These are phyloP conservation scores for Brachypterus glaber DNA, from an alignment of 2,888 invertebrate species.

Conservation along the genomic window DNA sequence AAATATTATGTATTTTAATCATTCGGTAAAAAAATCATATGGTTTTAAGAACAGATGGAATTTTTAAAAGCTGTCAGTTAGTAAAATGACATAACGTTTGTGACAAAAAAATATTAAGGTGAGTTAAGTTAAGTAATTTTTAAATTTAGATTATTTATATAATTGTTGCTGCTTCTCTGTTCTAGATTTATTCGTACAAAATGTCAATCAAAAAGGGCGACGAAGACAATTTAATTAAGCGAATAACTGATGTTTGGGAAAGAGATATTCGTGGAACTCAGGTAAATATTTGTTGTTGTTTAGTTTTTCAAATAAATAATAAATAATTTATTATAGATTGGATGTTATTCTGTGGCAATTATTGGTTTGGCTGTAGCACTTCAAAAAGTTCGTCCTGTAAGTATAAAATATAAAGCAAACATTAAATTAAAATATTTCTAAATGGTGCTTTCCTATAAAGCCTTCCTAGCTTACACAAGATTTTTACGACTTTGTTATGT, in stretches of 20 bases:
- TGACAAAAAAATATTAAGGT: too few species aligned
- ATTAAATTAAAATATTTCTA: slow-evolving; percentile 2
- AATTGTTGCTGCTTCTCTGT: slow-evolving; percentile 4
- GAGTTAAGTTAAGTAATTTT: slow-evolving; percentile 7
- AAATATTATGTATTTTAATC: too few species aligned
- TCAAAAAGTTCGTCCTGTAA: slow-evolving; percentile 46
- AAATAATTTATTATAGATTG: slow-evolving; percentile 35
- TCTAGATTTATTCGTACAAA: background rate
- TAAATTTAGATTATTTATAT: slow-evolving; percentile 7
- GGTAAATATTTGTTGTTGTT: slow-evolving; percentile 23
- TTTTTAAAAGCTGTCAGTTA: too few species aligned
- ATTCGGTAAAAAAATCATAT: too few species aligned
- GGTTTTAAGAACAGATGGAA: too few species aligned
- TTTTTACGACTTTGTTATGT: too few species aligned
- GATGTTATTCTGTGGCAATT: slow-evolving; percentile 47
- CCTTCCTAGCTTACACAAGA: too few species aligned
- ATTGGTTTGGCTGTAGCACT: slow-evolving; percentile 43
- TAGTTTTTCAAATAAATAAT: slow-evolving; percentile 1
- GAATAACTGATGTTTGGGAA: slow-evolving; percentile 34
- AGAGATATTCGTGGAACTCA: slow-evolving; percentile 38
- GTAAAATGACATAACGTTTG: background rate
- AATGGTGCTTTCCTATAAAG: too few species aligned
- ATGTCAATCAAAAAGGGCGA: slow-evolving; percentile 25
- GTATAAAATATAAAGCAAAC: slow-evolving; percentile 23
- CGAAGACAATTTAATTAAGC: slow-evolving; percentile 28